These are phyloP conservation scores for Drosophila seguyi DNA, from an alignment of 1,140 invertebrate species.

Conservation along the genomic window DNA sequence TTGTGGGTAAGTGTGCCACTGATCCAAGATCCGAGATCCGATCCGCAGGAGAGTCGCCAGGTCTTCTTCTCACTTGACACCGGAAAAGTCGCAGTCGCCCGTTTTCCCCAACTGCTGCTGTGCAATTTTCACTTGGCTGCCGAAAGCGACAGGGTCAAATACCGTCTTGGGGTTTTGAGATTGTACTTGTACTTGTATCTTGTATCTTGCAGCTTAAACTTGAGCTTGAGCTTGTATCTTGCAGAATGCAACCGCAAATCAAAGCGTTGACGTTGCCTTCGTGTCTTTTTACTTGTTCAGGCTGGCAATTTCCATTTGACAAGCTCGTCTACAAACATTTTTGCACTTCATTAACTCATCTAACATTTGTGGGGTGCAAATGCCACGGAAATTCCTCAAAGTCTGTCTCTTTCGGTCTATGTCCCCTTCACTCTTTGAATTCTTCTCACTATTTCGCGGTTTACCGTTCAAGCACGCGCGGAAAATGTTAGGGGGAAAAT, in stretches of 20 bases:
- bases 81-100: conserved; percentile 35
- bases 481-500: conserved; percentile 5
- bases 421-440: conserved; percentile 17
- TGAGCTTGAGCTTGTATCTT: conserved; percentile 21
- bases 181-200: conserved; percentile 24
- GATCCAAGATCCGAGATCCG: conserved; percentile 29
- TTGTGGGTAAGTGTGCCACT: conserved; percentile 53
- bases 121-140: conserved; percentile 70
- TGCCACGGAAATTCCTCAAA: conserved; percentile 64
- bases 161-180: conserved; percentile 16
- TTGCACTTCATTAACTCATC: conserved; percentile 77
- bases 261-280: conserved; percentile 57
- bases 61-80: conserved; percentile 44
- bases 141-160: conserved; percentile 43
- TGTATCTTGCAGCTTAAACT: conserved; percentile 17
- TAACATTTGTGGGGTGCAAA: conserved; percentile 69
- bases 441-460: conserved; percentile 31
- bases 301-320: conserved; percentile 52
- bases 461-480: conserved; percentile 61
- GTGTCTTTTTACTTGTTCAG: conserved; percentile 27
- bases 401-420: conserved; percentile 11
- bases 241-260: conserved; percentile 57
- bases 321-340: conserved; percentile 63
- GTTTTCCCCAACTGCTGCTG: conserved; percentile 29
- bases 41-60: conserved; percentile 36